These are phyloP conservation scores for Corapipo altera DNA, from an alignment of 2,113 vertebrate genomes.

Conservation along the genomic window DNA sequence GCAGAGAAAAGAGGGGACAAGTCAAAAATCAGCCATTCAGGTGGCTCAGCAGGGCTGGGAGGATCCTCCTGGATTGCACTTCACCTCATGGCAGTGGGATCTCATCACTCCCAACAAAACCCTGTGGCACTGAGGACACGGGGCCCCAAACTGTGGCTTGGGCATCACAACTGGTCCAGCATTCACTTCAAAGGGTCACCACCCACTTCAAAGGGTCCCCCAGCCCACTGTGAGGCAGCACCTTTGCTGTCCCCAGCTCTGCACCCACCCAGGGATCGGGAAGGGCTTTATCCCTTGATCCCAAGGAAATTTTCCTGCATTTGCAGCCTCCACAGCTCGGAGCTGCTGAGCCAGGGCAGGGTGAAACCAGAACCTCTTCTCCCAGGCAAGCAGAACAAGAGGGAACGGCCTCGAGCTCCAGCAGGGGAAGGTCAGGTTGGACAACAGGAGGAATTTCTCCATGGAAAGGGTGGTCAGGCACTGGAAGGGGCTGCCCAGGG, in stretches of 20 bases:
- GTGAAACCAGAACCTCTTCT: not conserved
- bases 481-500: not conserved
- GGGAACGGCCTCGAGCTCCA: not conserved
- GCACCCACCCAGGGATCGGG: not conserved
- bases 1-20: not conserved
- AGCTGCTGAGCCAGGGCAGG: not conserved
- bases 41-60: not conserved
- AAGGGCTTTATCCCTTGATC: not conserved
- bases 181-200: not conserved
- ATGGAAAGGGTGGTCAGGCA: not conserved
- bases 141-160: not conserved
- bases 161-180: rapidly evolving
- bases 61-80: too few species aligned
- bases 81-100: too few species aligned
- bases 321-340: not conserved
- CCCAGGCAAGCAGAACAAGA: not conserved
- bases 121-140: rapidly evolving
- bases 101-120: not conserved
- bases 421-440: not conserved
- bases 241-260: not conserved
- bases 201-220: not conserved
- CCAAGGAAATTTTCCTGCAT: not conserved
- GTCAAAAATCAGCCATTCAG: not conserved
- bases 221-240: not conserved
- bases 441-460: not conserved